Evolutionary conservation across 2,888 invertebrate species (phyloP), one percentile per base, ranked within the genome.

Genomic region (Polydrusus cervinus): DNA sequence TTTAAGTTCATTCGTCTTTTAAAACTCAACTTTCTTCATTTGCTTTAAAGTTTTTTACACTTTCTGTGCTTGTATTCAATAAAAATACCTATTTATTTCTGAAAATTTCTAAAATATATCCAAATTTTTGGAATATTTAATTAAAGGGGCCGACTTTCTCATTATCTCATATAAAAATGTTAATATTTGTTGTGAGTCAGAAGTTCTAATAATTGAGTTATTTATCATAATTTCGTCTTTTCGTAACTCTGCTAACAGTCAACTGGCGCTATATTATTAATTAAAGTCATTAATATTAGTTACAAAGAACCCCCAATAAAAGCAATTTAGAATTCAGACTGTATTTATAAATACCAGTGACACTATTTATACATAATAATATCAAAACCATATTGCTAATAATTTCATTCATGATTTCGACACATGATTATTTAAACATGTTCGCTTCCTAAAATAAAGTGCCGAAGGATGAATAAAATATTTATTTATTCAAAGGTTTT

Each of bases 381-480:
- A 74, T 65, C 40, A 64, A 65, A 74, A 69, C 74, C 74, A 74
- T 74, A 74, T 74, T 74, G 74, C 74, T 74, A 74, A 74, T 74
- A 69, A 74, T 74, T 74, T 68, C 73, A 73, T 73, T 73, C 66
- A 73, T 30, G 49, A 68, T 73, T 73, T 73, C 73, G 68, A 68
- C 73, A 68, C 61, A 47, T 68, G 68, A 73, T 73, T 73, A 73
- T 73, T 73, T 73, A 68, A 73, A 61, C 61, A 67, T 61, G 67
- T 38, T 18, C 60, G 68, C 62, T 61, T 57, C 73, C 62, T 51
- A 61, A 73, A 73, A 67, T 73, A 73, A 43, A 67, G 61, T 68
- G 68, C 43, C 14, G 67, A 68, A 47, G 49, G 72, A 72, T 49
- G 57, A 49, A 57, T 66, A 57, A 30, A 71, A 53, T 67, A 60